Base-by-base conservation (phyloP, 2,797 vertebrate species). In the Acanthurus lineatus region DNA sequence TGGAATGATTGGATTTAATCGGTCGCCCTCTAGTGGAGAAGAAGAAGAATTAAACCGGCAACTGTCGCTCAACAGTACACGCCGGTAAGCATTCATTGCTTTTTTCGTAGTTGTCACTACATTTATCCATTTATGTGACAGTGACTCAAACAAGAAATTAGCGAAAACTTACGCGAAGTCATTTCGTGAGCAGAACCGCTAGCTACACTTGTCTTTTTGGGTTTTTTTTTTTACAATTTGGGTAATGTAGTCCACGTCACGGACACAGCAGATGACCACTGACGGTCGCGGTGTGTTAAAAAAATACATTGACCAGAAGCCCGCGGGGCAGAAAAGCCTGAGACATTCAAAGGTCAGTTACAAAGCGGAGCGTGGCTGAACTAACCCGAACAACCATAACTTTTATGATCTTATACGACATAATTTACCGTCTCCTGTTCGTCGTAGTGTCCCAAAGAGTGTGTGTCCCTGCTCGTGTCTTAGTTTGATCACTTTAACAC, bases 291-390 rank as follows among this genome's bases (percentile, higher is more conserved):
- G 0, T 0, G 0, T 0, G 0, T 5, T 0, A 12, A 35, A n/a
- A n/a, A 76, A 92, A 67, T 86, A 92, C 87, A 92, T 66, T 79
- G 19, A 7, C 93, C 92, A 93, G 5, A 82, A 82, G 20, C 38
- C 83, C 14, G 9, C 44, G 84, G 15, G 70, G 16, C 20, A 1
- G 9, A 9, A 7, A 8, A 20, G 38, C n/a, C 17, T 32, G 4
- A 42, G 56, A 54, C 6, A 40, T 1, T 15, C 58, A 90, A 32
- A 92, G 93, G 93, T 93, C 77, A 87, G 89, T 83, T 28, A 35
- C 19, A 14, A 15, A 68, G 45, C 11, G 7, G 3, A 81, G 45
- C 19, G 48, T 81, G 66, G 38, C 5, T 1, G 1, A 52, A 7
- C 16, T 17, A 19, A 5, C 5, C 16, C 2, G 22, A 0, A 28